Evolutionary conservation across 2,797 vertebrate genomes (phyloP), one percentile per base, ranked within the genome.

Genomic region (Euphonia xanthogaster): DNA sequence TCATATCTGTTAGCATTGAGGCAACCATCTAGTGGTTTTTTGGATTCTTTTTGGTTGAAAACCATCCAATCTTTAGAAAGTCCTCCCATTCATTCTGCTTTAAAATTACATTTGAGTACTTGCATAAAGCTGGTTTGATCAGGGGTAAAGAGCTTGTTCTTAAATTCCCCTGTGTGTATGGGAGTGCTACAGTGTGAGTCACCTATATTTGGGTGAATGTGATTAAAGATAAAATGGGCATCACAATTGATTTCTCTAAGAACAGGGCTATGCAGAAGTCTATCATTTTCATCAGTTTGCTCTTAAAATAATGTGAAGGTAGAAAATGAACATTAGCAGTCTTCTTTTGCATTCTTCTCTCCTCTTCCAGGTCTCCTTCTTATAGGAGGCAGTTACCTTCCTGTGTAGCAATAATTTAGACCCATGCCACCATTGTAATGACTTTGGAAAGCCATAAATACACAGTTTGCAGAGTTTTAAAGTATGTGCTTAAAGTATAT

Each of bases 401-500:
- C 40, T 7, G 27, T 62, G 58, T 37, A 58, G 89, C 82, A 68
- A 75, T 96, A 95, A 96, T 66, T 96, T 78, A 94, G 89, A 86
- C 75, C 47, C 75, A 50, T 62, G 89, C 90, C 95, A 94, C 66
- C 2, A 0, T 48, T 63, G 53, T 92, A 96, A 94, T 94, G 92
- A 74, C 91, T 95, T 80, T 81, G 68, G 39, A 88, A 91, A 85
- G 95, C 86, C 68, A 93, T 97, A 97, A 96, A 91, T 88, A 89
- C 86, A 93, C 72, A 89, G 86, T 97, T 96, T 95, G 91, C 65
- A 93, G 89, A 93, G 86, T 92, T 92, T 93, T 93, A 96, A 96
- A 96, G 91, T 71, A 86, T 89, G 95, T 96, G 57, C 93, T 96
- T 94, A 96, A 95, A 96, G 91, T 94, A 95, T 96, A 96, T 92